Evolutionary conservation across 1,140 invertebrate species (phyloP).

Genomic region (Phymastichus coffea): DNA sequence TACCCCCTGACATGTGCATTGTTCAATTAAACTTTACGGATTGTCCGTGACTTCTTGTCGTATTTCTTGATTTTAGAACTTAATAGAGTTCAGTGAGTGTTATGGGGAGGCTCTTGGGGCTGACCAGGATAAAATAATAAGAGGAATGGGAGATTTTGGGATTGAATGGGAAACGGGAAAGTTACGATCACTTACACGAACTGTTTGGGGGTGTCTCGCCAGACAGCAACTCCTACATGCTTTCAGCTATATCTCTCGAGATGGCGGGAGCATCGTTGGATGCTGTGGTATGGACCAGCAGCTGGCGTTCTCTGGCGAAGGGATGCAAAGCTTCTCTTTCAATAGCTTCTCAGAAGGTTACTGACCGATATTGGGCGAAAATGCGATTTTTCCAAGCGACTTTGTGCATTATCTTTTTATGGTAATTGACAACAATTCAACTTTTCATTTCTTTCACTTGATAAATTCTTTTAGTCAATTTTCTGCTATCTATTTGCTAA

Average conservation of each 20-base stretch:
- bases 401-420: too few relatives aligned
- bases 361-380: background rate
- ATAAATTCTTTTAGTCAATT: too few relatives aligned
- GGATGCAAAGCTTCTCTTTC: conserved; percentile 2
- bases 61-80: too few relatives aligned
- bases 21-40: too few relatives aligned
- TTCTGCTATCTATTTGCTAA: too few relatives aligned
- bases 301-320: conserved; percentile 45
- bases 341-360: background rate
- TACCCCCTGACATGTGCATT: too few relatives aligned
- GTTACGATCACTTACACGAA: conserved; percentile 28
- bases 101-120: background rate
- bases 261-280: conserved; percentile 32
- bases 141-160: background rate
- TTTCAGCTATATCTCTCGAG: conserved; percentile 32
- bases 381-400: too few relatives aligned
- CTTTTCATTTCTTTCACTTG: too few relatives aligned
- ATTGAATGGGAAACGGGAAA: background rate
- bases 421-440: too few relatives aligned
- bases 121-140: background rate
- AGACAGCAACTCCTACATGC: conserved; percentile 35
- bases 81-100: too few relatives aligned
- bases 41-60: too few relatives aligned
- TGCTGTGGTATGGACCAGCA: conserved; percentile 45
- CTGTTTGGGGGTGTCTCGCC: conserved; percentile 36